A percentile compares a stretch with the other conserved stretches of the same genome.
Evolutionary conservation across 1,140 invertebrate species (phyloP).

Genomic region (Vollenhovia emeryi): DNA sequence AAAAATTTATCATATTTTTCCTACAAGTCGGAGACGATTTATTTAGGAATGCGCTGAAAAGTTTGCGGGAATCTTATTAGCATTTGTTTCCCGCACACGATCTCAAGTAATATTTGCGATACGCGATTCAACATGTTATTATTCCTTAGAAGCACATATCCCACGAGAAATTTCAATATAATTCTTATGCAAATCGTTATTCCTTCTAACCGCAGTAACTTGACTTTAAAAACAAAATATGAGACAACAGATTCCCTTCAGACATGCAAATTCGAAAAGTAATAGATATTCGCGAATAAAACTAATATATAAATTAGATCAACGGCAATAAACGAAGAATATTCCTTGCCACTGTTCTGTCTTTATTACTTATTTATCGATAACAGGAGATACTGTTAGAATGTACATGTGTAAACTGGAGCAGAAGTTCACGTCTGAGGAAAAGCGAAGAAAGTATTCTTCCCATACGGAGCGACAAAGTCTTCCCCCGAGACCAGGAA

Average conservation of each 20-base stretch:
- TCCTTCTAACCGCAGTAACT: neutral
- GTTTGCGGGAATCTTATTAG: neutral
- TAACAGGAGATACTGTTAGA: neutral
- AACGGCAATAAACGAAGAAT: neutral
- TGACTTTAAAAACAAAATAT: neutral
- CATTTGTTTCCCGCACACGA: neutral
- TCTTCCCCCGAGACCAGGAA: neutral
- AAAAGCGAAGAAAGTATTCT: neutral
- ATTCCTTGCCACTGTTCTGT: too few relatives aligned
- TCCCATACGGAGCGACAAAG: slow-evolving; percentile 19
- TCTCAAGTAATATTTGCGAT: neutral
- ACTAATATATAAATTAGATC: neutral
- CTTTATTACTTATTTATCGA: neutral
- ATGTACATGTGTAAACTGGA: neutral
- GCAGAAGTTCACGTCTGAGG: neutral
- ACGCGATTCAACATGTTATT: neutral
- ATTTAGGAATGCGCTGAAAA: neutral
- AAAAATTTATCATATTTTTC: neutral
- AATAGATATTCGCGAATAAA: neutral
- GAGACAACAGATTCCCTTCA: neutral
- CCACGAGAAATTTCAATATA: neutral
- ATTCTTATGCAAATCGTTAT: neutral
- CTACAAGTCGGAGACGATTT: too few relatives aligned
- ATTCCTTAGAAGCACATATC: neutral
- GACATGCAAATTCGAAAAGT: neutral